Percentiles rank a stretch among this genome's conserved stretches.
These are phyloP conservation scores for Poicephalus meyeri DNA, from an alignment of 2,113 vertebrate genomes.

Conservation along the genomic window DNA sequence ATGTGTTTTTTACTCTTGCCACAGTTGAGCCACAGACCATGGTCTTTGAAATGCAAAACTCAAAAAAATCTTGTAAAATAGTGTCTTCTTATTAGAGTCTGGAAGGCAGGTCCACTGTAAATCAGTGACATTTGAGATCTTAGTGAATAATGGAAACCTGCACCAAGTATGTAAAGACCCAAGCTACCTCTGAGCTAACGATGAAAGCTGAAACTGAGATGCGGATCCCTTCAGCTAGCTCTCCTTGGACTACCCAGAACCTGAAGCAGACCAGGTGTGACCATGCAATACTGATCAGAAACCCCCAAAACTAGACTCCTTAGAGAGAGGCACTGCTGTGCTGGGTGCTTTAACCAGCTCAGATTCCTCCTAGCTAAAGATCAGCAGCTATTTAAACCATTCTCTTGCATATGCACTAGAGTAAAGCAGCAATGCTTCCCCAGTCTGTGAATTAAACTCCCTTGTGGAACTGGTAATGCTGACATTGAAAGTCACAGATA, in stretches of 20 bases:
- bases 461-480: not conserved
- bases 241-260: not conserved
- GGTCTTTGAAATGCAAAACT: not conserved
- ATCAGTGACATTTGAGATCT: not conserved
- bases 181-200: not conserved
- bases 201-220: not conserved
- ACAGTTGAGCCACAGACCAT: not conserved
- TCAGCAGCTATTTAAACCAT: not conserved
- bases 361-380: not conserved
- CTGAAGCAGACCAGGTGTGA: not conserved
- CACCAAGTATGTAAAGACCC: not conserved
- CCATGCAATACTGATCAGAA: not conserved
- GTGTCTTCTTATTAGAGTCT: not conserved
- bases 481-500: not conserved
- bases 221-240: not conserved
- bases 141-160: not conserved
- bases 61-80: not conserved
- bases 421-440: not conserved
- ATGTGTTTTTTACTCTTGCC: not conserved
- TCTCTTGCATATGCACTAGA: not conserved
- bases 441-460: not conserved
- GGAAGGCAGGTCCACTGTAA: not conserved
- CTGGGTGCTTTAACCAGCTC: not conserved
- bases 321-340: not conserved
- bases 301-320: not conserved